Conservation (phyloP, 2,797 vertebrate species). For the Craterocephalus amniculus region DNA sequence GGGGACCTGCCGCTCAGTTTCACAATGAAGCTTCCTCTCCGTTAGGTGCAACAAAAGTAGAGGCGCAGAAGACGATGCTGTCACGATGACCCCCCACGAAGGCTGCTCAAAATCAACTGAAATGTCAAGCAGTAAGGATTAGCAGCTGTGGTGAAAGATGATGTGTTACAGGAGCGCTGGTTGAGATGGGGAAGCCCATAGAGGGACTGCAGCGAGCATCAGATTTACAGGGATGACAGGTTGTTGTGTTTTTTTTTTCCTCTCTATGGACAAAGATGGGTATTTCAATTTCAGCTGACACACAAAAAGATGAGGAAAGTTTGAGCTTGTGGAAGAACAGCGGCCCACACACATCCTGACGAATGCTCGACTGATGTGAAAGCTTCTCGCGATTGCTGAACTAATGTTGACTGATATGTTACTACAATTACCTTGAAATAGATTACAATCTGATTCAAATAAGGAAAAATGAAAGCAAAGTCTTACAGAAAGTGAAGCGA, state of each 20-base stretch:
- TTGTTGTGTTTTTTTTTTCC: constrained; percentile 11
- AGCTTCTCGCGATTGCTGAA: not conserved
- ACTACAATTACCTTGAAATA: not conserved
- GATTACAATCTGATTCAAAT: constrained; percentile 23
- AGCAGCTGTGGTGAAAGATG: constrained; percentile 36
- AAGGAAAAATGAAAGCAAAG: constrained; percentile 21
- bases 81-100: not conserved
- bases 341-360: constrained; percentile 54
- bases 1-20: constrained; percentile 38
- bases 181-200: constrained; percentile 57
- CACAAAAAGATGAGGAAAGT: constrained; percentile 34
- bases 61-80: not conserved
- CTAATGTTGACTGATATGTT: constrained; percentile 3
- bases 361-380: not conserved
- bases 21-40: constrained; percentile 30
- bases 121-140: constrained; percentile 55
- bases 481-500: constrained; percentile 31
- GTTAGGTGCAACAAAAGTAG: constrained; percentile 11
- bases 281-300: constrained; percentile 18
- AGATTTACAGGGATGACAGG: constrained; percentile 10
- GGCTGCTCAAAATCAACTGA: constrained; percentile 6
- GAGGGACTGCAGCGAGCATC: not conserved
- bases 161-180: constrained; percentile 44
- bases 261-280: not conserved
- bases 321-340: constrained; percentile 23